Evolutionary conservation across 2,113 vertebrate species (phyloP).

Genomic region (Antechinus stuartii): DNA sequence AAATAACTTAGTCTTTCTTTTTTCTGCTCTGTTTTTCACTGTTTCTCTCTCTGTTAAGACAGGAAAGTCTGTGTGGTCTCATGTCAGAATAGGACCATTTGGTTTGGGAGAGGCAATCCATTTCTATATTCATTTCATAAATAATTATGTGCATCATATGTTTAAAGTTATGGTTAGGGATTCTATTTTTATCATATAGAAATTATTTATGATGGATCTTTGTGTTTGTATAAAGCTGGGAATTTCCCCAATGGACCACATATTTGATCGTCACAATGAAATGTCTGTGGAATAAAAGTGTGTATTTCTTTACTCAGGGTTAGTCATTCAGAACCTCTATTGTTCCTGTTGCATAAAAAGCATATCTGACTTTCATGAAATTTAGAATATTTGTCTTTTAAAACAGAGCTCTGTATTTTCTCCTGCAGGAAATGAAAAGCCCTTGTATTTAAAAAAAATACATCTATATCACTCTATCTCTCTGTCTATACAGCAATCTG

Average conservation of each 20-base stretch:
- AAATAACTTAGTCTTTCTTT: neutral
- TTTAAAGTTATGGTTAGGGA: neutral
- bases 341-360: neutral
- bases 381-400: neutral
- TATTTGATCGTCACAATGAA: neutral
- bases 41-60: neutral
- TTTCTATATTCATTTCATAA: neutral
- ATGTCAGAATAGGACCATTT: neutral
- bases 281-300: neutral
- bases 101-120: neutral
- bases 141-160: neutral
- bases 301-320: neutral
- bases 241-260: neutral
- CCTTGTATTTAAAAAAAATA: neutral
- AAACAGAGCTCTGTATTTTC: neutral
- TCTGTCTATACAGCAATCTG: no score
- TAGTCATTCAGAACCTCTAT: neutral
- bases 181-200: neutral
- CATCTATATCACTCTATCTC: no score
- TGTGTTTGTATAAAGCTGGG: neutral
- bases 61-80: neutral
- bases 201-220: neutral
- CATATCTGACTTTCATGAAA: neutral
- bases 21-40: neutral
- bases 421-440: neutral